Evolutionary conservation across 2,797 vertebrate genomes (phyloP), one percentile per base, ranked within the genome.

Genomic region (Epinephelus malabaricus): DNA sequence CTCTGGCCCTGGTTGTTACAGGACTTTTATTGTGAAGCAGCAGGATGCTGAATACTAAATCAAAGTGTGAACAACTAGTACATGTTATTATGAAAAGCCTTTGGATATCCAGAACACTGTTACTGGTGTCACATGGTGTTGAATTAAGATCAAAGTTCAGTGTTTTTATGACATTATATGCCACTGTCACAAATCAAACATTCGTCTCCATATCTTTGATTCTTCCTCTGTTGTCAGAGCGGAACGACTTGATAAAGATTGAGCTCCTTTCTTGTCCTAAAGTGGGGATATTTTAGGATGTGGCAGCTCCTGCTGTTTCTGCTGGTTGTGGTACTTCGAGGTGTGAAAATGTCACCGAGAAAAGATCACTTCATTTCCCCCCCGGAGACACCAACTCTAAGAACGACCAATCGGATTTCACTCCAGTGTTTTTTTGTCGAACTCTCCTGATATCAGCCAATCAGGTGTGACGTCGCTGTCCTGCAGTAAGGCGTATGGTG

Each of bases 301-400:
- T 65, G 76, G 15, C 15, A 38, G 5, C 67, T 55, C 58, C 59
- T 17, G 63, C 76, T 66, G 64, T 12, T 70, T 30, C 67, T 58
- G 61, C 61, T 10, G 38, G 30, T 27, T 50, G 43, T 12, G 18
- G 21, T 45, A 12, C 58, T 58, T 19, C 0, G 59, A 82, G 69
- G 85, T 79, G 85, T 74, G 82, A 79, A 76, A 54, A 68, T 62
- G 68, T 53, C 60, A 54, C 46, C n/a, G 43, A 64, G 51, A 13
- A 72, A 68, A 59, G 51, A 67, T 65, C 27, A 10, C n/a, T 56
- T 30, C 34, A 6, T 21, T 34, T 69, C 11, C 56, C 72, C 72
- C 45, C 51, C 59, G 2, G 67, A 77, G 74, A 84, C 67, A 0
- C 40, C 0, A 53, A 46, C 60, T 14, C 34, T 34, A 8, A 43